These are phyloP conservation scores for Anoncus sp. DNA, from an alignment of 2,888 invertebrate species.

Conservation along the genomic window DNA sequence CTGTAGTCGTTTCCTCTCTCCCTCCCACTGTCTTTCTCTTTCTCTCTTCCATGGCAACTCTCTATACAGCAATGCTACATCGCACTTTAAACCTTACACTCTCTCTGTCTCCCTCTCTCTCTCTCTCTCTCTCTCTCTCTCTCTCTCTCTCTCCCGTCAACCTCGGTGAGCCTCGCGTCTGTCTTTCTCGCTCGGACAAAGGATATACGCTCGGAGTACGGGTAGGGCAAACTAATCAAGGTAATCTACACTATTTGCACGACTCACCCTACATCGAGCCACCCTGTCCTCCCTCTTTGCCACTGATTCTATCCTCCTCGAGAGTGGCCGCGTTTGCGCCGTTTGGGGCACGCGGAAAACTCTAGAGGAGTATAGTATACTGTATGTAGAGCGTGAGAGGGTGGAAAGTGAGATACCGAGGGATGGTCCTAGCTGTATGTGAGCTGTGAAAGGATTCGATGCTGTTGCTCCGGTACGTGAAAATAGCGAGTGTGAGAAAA, in stretches of 20 bases:
- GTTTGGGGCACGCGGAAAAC: conserved; percentile 23
- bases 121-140: conserved; percentile 59
- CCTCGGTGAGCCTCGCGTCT: conserved; percentile 33
- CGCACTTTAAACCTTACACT: conserved; percentile 51
- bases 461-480: conserved; percentile 32
- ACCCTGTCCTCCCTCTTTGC: conserved; percentile 33
- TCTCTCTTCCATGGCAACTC: background rate
- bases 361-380: conserved; percentile 8
- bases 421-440: conserved; percentile 6
- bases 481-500: conserved; percentile 35
- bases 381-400: conserved; percentile 16
- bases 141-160: conserved; percentile 61
- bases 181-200: conserved; percentile 65
- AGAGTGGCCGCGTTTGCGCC: conserved; percentile 51
- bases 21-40: conserved; percentile 24
- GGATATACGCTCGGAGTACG: conserved; percentile 63
- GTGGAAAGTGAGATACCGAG: conserved; percentile 43
- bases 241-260: conserved; percentile 72
- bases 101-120: conserved; percentile 56
- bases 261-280: conserved; percentile 61
- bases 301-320: conserved; percentile 30
- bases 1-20: conserved; percentile 22
- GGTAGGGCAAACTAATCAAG: conserved; percentile 72
- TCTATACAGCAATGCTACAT: conserved; percentile 25
- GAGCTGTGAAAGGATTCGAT: conserved; percentile 22